Evolutionary conservation across 2,113 vertebrate genomes (phyloP), one percentile per base, ranked within the genome.

Genomic region (Rhegmatorhina hoffmannsi): DNA sequence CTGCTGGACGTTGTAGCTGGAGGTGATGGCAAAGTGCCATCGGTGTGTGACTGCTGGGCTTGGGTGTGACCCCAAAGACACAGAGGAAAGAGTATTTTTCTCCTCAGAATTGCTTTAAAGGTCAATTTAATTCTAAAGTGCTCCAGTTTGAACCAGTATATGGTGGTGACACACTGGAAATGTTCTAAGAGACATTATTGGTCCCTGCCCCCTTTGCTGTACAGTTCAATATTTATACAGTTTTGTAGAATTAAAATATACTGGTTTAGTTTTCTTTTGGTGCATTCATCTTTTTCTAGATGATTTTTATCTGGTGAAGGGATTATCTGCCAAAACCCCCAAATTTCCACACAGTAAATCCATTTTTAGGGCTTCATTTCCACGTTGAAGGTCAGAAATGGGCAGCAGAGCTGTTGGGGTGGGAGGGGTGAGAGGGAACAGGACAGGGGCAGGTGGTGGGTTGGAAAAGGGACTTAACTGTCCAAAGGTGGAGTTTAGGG

Each of bases 1-100:
- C 68, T 90, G 77, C 86, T 49, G 9, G 26, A 0, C 0, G 2
- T 10, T 1, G 0, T 6, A 55, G 53, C 53, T 14, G 10, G 53
- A 33, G 55, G 31, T 21, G 56, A n/a, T 23, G 56, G 56, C 56
- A 58, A 15, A 58, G n/a, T 25, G n/a, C 58, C 21, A 29, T 8
- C 17, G 9, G 52, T 31, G 29, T 31, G n/a, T 7, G 58, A 36
- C n/a, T 34, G 58, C n/a, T 25, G 58, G 58, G 34, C 59, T 38
- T 26, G 59, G 59, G 59, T 11, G 25, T 17, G 11, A 26, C 59
- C 59, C 59, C 34, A 60, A 38, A 60, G 36, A 36, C n/a, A 25
- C 4, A 23, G 34, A 36, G 36, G 28, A 70, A 53, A 70, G 17
- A 3, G 2, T 16, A 0, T 68, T 75, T 82, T 80, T 64, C 84